These are phyloP conservation scores for Physocephala rufipes DNA, from an alignment of 2,888 invertebrate species.

Conservation along the genomic window DNA sequence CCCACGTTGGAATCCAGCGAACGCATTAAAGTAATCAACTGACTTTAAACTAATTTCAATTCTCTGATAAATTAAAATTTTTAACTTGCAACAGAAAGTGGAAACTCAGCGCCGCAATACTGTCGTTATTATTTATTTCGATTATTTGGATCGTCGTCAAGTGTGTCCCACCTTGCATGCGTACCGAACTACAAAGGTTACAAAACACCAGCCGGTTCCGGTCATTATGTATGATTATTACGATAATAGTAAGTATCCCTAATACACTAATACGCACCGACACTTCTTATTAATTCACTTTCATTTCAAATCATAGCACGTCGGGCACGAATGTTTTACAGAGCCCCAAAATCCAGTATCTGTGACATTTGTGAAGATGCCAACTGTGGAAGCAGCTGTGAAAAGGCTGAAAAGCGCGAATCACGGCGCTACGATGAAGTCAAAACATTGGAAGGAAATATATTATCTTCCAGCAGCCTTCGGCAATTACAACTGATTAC, in stretches of 20 bases:
- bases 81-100: constrained; percentile 66
- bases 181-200: constrained; percentile 85
- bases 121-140: constrained; percentile 78
- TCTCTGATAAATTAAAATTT: background rate
- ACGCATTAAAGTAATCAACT: constrained; percentile 58
- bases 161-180: constrained; percentile 89
- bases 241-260: constrained; percentile 81
- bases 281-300: background rate
- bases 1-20: constrained; percentile 72
- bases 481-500: background rate
- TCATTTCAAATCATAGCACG: constrained; percentile 69
- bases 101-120: constrained; percentile 74
- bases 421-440: constrained; percentile 50
- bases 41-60: background rate
- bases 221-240: constrained; percentile 92
- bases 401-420: constrained; percentile 61
- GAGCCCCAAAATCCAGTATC: constrained; percentile 74
- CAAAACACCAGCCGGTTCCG: constrained; percentile 85
- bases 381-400: constrained; percentile 65
- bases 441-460: constrained; percentile 24
- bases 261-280: background rate
- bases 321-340: constrained; percentile 84
- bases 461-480: background rate
- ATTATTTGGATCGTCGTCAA: constrained; percentile 74
- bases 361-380: constrained; percentile 86